These are phyloP conservation scores for Promerops cafer DNA, from an alignment of 2,113 vertebrate genomes.

Conservation along the genomic window DNA sequence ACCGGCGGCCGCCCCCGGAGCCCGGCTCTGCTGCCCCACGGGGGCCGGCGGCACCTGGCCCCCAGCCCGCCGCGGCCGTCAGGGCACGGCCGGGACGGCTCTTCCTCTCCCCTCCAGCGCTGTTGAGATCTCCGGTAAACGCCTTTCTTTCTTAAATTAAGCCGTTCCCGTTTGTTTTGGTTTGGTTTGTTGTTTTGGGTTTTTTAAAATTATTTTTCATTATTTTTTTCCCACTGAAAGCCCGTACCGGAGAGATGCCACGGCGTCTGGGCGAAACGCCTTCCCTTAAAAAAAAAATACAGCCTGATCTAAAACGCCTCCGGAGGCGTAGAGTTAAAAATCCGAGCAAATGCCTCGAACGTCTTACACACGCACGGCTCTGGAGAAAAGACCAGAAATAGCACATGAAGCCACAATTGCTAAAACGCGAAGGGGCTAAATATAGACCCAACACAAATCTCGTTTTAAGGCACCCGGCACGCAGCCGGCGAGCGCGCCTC, in stretches of 20 bases:
- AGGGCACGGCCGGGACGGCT: background rate
- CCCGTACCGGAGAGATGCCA: conserved; percentile 1
- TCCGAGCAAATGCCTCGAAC: conserved; percentile 68
- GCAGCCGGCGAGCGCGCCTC: conserved; percentile 35
- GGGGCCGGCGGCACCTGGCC: background rate
- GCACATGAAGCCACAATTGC: conserved; percentile 70
- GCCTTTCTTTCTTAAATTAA: background rate
- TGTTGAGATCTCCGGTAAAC: background rate
- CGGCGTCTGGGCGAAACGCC: conserved; percentile 32
- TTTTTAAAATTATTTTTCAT: background rate
- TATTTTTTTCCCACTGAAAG: background rate
- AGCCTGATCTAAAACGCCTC: conserved; percentile 67
- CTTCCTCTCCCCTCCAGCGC: background rate
- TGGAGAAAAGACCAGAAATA: conserved; percentile 74
- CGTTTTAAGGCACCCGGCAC: conserved; percentile 58
- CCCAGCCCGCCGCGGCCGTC: background rate
- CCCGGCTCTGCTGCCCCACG: background rate
- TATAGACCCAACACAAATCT: conserved; percentile 67
- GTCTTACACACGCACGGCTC: conserved; percentile 55
- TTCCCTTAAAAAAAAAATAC: conserved; percentile 74
- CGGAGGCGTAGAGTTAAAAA: conserved; percentile 66
- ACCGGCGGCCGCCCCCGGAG: background rate
- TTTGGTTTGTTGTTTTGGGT: too few relatives aligned
- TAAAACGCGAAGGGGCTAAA: conserved; percentile 68
- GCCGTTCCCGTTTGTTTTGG: background rate